These are phyloP conservation scores for Poeciliopsis gracilis DNA, from an alignment of 2,797 vertebrate species.

Conservation along the genomic window DNA sequence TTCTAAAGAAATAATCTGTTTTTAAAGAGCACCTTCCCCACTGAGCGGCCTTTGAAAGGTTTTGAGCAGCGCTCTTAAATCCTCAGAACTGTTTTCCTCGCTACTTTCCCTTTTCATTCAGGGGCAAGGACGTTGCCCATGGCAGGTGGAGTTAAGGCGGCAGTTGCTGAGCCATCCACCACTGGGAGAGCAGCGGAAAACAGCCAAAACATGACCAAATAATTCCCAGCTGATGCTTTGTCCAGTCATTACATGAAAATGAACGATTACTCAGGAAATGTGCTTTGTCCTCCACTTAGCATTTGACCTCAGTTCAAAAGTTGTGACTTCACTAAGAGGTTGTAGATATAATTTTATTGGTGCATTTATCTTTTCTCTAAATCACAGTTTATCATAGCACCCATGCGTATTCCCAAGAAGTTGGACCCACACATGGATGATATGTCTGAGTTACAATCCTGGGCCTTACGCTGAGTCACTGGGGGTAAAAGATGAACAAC, in stretches of 20 bases:
- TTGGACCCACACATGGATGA: background rate
- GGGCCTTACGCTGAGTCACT: background rate
- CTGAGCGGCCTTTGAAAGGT: background rate
- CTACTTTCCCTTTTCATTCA: conserved; percentile 2
- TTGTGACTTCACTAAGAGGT: background rate
- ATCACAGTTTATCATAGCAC: background rate
- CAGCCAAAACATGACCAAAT: conserved; percentile 19
- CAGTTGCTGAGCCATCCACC: background rate
- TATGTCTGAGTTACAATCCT: background rate
- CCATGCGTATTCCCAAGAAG: background rate
- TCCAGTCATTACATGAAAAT: conserved; percentile 20
- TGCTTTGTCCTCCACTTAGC: background rate
- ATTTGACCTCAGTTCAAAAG: background rate
- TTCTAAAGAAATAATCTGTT: conserved; percentile 16
- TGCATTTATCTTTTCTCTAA: background rate
- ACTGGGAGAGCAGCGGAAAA: conserved; percentile 6
- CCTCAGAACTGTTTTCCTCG: background rate
- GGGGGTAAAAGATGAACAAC: conserved; percentile 18
- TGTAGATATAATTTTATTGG: conserved; percentile 8
- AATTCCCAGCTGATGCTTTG: conserved; percentile 35
- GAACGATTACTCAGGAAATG: background rate
- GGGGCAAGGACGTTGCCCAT: background rate
- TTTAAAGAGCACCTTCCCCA: conserved; percentile 29
- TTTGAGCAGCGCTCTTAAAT: background rate
- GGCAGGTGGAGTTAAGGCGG: background rate